phyloP scores from a whole-genome alignment of 1,140 invertebrate species.

The Campodea augens region DNA sequence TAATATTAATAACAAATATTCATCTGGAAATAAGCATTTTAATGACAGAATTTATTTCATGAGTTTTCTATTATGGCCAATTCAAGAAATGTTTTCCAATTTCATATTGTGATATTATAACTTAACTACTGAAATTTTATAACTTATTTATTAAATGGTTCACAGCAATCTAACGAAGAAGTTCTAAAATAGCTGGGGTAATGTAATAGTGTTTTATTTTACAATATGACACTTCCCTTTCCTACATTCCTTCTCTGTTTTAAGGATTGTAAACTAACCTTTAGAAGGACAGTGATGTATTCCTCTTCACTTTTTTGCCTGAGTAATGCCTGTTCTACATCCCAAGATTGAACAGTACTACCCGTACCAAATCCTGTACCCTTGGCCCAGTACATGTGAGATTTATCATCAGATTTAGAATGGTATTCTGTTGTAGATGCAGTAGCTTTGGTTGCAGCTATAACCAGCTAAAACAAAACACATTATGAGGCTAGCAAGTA shows the following conservation, averaged over 20 bases:
- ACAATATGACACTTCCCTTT: too few species aligned
- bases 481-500: too few species aligned
- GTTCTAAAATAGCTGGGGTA: background rate
- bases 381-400: slow-evolving; percentile 85
- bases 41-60: too few species aligned
- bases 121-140: too few species aligned
- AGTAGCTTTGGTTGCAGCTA: slow-evolving; percentile 17
- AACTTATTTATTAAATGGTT: too few species aligned
- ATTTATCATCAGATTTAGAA: slow-evolving; percentile 41
- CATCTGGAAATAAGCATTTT: too few species aligned
- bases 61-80: too few species aligned
- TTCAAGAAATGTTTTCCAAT: too few species aligned
- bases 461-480: slow-evolving; percentile 13
- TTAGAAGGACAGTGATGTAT: slow-evolving; percentile 64
- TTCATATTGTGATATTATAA: too few species aligned
- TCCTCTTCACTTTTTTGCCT: slow-evolving; percentile 78
- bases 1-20: too few species aligned
- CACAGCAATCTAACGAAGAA: too few species aligned
- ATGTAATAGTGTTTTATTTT: too few species aligned
- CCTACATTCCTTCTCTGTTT: slow-evolving; percentile 7
- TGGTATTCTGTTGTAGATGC: slow-evolving; percentile 14
- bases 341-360: slow-evolving; percentile 86
- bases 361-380: slow-evolving; percentile 87
- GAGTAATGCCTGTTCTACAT: slow-evolving; percentile 79
- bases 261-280: slow-evolving; percentile 23